Evolutionary conservation across 2,888 invertebrate genomes (phyloP).

Genomic region (Panzeria rudis): DNA sequence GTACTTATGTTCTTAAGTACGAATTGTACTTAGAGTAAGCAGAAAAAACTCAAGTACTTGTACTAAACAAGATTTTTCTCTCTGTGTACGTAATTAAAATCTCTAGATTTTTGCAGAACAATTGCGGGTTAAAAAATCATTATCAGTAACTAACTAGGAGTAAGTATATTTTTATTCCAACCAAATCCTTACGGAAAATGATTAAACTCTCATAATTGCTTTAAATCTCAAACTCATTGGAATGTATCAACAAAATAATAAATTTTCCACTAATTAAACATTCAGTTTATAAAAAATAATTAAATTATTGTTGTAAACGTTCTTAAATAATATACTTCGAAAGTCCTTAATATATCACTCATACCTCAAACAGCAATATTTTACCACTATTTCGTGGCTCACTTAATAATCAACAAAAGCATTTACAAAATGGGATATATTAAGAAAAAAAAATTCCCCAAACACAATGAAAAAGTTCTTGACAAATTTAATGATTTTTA

Average conservation of each 20-base stretch:
- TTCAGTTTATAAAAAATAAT: conserved; percentile 64
- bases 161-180: too few relatives aligned
- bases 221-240: not conserved
- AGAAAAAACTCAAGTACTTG: too few relatives aligned
- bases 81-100: too few relatives aligned
- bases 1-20: too few relatives aligned
- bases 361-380: not conserved
- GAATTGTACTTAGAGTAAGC: too few relatives aligned
- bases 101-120: too few relatives aligned
- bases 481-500: conserved; percentile 70
- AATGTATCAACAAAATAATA: conserved; percentile 13
- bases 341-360: conserved; percentile 11
- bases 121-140: too few relatives aligned
- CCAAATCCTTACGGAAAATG: not conserved
- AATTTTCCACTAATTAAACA: conserved; percentile 65
- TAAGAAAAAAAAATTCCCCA: conserved; percentile 13
- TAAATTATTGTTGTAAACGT: conserved; percentile 65
- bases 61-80: too few relatives aligned
- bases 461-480: conserved; percentile 50
- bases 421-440: conserved; percentile 11
- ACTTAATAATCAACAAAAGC: conserved; percentile 40
- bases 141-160: too few relatives aligned
- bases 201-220: conserved; percentile 3
- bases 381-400: conserved; percentile 19
- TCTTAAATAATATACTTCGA: conserved; percentile 35